A percentile compares a stretch with the other conserved stretches of the same genome.
These are phyloP conservation scores for Drepana falcataria DNA, from an alignment of 2,888 invertebrate genomes.

Conservation along the genomic window DNA sequence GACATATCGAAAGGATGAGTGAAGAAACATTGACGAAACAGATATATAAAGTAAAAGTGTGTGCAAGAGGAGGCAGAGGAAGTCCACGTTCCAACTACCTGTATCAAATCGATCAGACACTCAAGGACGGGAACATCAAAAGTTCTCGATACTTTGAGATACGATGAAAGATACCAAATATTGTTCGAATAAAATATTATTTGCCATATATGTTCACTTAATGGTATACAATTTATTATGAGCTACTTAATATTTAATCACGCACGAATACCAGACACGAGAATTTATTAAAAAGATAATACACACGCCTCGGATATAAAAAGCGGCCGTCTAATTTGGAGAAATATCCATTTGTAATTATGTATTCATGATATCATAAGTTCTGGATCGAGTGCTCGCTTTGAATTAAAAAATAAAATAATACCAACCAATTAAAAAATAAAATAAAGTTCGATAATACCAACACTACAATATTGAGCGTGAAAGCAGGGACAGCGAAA, in stretches of 20 bases:
- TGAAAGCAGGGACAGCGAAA: constrained; percentile 15
- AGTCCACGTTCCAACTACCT: too few species aligned
- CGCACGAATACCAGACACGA: constrained; percentile 22
- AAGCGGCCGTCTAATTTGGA: constrained; percentile 38
- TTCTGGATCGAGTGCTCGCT: constrained; percentile 30
- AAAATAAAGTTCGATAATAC: constrained; percentile 40
- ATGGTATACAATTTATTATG: constrained; percentile 28
- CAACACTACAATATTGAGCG: constrained; percentile 21
- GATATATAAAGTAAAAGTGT: too few species aligned
- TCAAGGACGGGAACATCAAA: too few species aligned
- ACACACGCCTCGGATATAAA: constrained; percentile 24
- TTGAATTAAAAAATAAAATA: constrained; percentile 45
- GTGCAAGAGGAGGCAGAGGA: too few species aligned
- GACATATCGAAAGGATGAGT: too few species aligned
- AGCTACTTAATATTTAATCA: constrained; percentile 37
- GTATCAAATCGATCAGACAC: too few species aligned
- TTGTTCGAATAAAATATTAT: not conserved
- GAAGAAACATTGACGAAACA: too few species aligned
- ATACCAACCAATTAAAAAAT: too few species aligned
- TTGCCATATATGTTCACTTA: constrained; percentile 12
- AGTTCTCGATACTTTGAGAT: too few species aligned
- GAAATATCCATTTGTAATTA: constrained; percentile 45
- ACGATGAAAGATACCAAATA: not conserved
- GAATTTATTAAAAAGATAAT: constrained; percentile 32
- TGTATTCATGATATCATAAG: constrained; percentile 41